These are phyloP conservation scores for Actinopyga echinites DNA, from an alignment of 53 echinoderm and acorn worm genomes.

Conservation along the genomic window DNA sequence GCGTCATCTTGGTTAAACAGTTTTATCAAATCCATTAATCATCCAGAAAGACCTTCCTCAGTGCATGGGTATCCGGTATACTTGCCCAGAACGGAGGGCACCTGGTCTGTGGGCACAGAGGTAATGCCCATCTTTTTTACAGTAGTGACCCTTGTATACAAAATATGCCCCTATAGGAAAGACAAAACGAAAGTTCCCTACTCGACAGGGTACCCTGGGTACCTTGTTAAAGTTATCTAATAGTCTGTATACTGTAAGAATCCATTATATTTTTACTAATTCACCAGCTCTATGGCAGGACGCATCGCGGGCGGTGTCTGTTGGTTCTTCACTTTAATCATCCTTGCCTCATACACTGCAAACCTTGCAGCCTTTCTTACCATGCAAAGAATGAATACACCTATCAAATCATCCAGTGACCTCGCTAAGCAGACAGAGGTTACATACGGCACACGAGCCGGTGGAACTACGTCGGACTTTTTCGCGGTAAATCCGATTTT, in stretches of 20 bases:
- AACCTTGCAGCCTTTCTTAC: conserved; percentile 95
- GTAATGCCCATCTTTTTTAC: too few species aligned
- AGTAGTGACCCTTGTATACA: too few species aligned
- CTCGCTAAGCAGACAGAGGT: conserved; percentile 81
- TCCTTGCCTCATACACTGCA: conserved; percentile 97
- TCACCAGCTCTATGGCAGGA: conserved; percentile 77
- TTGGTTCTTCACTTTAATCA: conserved; percentile 98
- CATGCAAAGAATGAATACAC: conserved; percentile 77
- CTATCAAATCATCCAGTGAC: conserved; percentile 82
- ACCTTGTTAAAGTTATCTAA: not conserved
- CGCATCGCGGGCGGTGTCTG: conserved; percentile 85
- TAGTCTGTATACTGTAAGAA: not conserved
- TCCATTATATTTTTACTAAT: not conserved
- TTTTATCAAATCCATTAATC: too few species aligned
- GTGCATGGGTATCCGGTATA: too few species aligned
- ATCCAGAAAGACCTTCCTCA: too few species aligned
- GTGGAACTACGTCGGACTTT: conserved; percentile 77
- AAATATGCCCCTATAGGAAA: too few species aligned
- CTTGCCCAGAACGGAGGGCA: too few species aligned
- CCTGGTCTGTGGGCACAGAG: too few species aligned
- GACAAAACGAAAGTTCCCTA: too few species aligned
- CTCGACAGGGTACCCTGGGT: too few species aligned
- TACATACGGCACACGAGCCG: conserved; percentile 63
- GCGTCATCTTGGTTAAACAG: too few species aligned
- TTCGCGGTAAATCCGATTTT: conserved; percentile 56